Evolutionary conservation across 1,140 invertebrate genomes (phyloP), one percentile per base, ranked within the genome.

Genomic region (Megalopta genalis): DNA sequence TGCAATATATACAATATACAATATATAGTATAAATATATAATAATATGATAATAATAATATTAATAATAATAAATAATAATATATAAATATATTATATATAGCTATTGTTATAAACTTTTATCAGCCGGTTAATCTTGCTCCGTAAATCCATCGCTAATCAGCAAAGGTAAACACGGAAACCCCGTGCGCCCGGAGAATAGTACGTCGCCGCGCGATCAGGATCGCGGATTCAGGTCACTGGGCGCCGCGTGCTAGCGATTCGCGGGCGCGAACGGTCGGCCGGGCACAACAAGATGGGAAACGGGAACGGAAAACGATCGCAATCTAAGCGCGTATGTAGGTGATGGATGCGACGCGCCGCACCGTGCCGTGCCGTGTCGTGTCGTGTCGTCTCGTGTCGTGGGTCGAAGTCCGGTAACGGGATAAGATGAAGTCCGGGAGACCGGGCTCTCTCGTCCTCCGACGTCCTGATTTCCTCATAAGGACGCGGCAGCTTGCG

Each of bases 281-380:
- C 39, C 71, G 70, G 21, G n/a, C 63, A 42, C 64, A 62, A 73
- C 64, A 73, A 60, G 25, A 74, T 73, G 77, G 77, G 63, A 74
- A 79, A 79, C 68, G 64, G 63, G 78, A 85, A 84, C 82, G 77
- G 78, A 67, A 85, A 81, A 84, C 71, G 82, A 79, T 85, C 82
- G 82, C 71, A 72, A 74, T 85, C 83, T 73, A 73, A 68, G 60
- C 76, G 62, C 72, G 82, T 84, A 84, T 84, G 83, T 85, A 84
- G 83, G 83, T 81, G 83, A 84, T 83, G 83, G 71, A 81, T 80
- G 68, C 77, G 64, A 42, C n/a, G 32, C 16, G 49, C 16, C 49
- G 39, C n/a, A 21, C 8, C 42, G 66, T 16, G 65, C 32, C 65
- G 39, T 66, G 72, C 21, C 46, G 12, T 14, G 49, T 46, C 49